Evolutionary conservation across 1,140 invertebrate species (phyloP).

Genomic region (Belonocnema kinseyi): DNA sequence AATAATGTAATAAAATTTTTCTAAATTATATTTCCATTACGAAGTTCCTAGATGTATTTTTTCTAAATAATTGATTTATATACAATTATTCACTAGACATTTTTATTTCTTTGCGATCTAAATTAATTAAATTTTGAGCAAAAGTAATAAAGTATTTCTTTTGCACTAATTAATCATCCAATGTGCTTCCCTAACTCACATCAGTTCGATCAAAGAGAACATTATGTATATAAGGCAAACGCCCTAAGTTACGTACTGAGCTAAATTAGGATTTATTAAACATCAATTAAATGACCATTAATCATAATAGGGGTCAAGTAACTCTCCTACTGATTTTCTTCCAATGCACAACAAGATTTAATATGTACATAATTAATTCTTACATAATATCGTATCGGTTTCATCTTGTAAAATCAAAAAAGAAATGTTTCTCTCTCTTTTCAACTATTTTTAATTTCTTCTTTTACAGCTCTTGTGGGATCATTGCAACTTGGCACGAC

Average conservation of each 20-base stretch:
- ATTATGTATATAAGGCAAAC: constrained; percentile 35
- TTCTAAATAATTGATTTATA: too few species aligned
- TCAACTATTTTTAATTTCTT: neutral
- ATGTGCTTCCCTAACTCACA: neutral
- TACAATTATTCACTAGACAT: too few species aligned
- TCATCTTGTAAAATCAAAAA: neutral
- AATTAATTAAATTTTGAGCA: neutral
- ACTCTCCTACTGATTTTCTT: constrained; percentile 36
- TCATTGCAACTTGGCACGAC: constrained; percentile 92
- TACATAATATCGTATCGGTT: neutral
- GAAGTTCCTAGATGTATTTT: too few species aligned
- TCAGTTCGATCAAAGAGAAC: constrained; percentile 2
- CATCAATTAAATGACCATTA: constrained; percentile 59
- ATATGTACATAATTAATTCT: neutral
- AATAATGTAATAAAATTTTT: too few species aligned
- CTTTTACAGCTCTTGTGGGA: constrained; percentile 88
- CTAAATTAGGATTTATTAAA: constrained; percentile 52
- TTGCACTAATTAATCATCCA: constrained; percentile 6
- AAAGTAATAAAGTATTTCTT: neutral
- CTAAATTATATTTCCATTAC: too few species aligned
- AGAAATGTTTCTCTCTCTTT: neutral
- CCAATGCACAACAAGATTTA: constrained; percentile 23
- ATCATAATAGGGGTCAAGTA: constrained; percentile 61
- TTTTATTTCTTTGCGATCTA: too few species aligned
- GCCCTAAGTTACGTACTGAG: constrained; percentile 41